phyloP scores from a whole-genome alignment of 2,113 vertebrate genomes.

The Pollimyrus isidori region DNA sequence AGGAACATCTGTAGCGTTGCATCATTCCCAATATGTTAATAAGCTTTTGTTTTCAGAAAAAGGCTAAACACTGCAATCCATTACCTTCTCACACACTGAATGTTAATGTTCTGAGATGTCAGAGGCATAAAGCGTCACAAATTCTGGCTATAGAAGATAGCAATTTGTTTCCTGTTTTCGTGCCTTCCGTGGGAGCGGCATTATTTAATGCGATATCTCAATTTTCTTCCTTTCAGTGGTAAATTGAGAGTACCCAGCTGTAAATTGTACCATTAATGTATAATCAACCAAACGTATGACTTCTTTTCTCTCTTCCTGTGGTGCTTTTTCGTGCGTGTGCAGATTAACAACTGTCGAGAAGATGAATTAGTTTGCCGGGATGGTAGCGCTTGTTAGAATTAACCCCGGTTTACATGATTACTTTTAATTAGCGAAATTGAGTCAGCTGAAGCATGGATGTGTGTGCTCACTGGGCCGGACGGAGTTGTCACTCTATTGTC shows the following conservation, averaged over 20 bases:
- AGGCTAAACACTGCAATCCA: neutral
- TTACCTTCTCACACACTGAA: neutral
- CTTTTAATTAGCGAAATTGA: neutral
- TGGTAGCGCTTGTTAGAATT: neutral
- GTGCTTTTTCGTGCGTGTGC: neutral
- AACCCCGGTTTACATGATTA: slow-evolving; percentile 8
- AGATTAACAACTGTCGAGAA: neutral
- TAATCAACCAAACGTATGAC: slow-evolving; percentile 14
- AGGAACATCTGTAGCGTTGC: neutral
- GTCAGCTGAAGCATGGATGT: neutral
- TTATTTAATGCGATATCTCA: neutral
- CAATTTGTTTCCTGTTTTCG: neutral
- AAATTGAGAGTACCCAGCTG: slow-evolving; percentile 19
- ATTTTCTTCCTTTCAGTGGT: slow-evolving; percentile 9
- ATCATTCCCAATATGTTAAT: neutral
- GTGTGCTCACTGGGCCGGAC: neutral
- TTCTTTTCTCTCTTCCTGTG: neutral
- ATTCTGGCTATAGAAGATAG: neutral
- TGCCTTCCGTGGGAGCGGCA: neutral
- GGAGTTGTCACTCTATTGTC: neutral
- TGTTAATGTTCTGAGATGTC: neutral
- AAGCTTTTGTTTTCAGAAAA: neutral
- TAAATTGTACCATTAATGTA: slow-evolving; percentile 16
- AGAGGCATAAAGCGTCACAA: neutral
- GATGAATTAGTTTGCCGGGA: neutral